Conservation (phyloP, 2,113 vertebrate species). For the Acanthisitta chloris region DNA sequence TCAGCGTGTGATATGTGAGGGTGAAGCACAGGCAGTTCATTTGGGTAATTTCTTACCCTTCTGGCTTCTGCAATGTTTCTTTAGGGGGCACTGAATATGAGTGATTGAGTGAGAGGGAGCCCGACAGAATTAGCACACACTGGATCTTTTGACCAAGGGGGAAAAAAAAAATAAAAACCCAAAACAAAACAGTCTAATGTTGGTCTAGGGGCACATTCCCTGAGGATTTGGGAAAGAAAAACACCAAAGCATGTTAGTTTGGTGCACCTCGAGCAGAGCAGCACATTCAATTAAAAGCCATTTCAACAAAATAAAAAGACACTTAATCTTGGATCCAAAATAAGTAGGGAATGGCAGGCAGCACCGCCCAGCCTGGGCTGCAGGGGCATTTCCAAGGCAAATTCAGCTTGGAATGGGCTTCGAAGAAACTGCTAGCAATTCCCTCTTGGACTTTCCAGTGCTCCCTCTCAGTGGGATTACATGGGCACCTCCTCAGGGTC, state of each 20-base stretch:
- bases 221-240: constrained; percentile 72
- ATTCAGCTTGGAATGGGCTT: background rate
- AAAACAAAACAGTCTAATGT: constrained; percentile 56
- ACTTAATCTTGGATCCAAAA: constrained; percentile 48
- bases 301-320: constrained; percentile 52
- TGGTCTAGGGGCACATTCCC: constrained; percentile 57
- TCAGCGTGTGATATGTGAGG: constrained; percentile 40
- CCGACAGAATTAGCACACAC: constrained; percentile 71
- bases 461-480: background rate
- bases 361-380: background rate
- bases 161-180: background rate
- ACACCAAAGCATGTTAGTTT: constrained; percentile 55
- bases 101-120: constrained; percentile 64
- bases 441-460: constrained; percentile 8
- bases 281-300: constrained; percentile 51
- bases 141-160: constrained; percentile 71
- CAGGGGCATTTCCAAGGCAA: constrained; percentile 52
- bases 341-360: background rate
- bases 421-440: constrained; percentile 35
- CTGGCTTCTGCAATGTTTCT: constrained; percentile 67
- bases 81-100: constrained; percentile 66
- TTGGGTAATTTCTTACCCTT: constrained; percentile 64
- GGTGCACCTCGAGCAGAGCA: constrained; percentile 59
- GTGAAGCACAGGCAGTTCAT: constrained; percentile 52
- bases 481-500: background rate